Evolutionary conservation across 2,888 invertebrate genomes (phyloP), one percentile per base, ranked within the genome.

Genomic region (Lasioglossum morio): DNA sequence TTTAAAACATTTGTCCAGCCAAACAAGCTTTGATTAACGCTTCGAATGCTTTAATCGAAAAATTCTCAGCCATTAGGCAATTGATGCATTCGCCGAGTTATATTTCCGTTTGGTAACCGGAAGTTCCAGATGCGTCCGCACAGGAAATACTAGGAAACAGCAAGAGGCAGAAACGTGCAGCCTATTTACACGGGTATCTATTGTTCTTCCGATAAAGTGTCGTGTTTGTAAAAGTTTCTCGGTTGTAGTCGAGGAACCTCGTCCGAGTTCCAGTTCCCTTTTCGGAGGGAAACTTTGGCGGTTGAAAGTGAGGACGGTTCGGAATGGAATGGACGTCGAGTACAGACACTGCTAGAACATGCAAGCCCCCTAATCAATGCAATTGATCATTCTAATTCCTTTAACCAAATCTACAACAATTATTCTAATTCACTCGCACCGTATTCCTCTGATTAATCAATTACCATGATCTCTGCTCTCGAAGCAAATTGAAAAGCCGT

Each of bases 231-330:
- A 48, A 76, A 72, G 16, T 76, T 46, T 30, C 16, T 46, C 7
- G 27, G 23, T 46, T 46, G 19, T 19, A 37, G 53, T 81, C 46
- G 43, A 53, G 82, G 40, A 66, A n/a, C 30, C 60, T 16, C 77
- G 69, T 5, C 19, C 79, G 27, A 74, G 82, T 72, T 43, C 74
- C n/a, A 82, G 60, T 84, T 81, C 60, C 70, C 77, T 72, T 80
- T 63, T 70, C 23, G 27, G 43, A 16, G 37, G 48, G 16, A n/a
- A 43, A 43, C 57, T 72, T 72, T 72, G 63, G 48, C 19, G 23
- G 40, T 43, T 72, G 43, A 27, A 76, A 34, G 30, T 27, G 75
- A 40, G 46, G 2, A 30, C 27, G 16, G 7, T 19, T 19, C 8
- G 19, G n/a, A 40, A 74, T 53, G 57, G 14, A n/a, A 10, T 2